These are phyloP conservation scores for Gymnoscelis rufifasciata DNA, from an alignment of 2,888 invertebrate genomes.

Conservation along the genomic window DNA sequence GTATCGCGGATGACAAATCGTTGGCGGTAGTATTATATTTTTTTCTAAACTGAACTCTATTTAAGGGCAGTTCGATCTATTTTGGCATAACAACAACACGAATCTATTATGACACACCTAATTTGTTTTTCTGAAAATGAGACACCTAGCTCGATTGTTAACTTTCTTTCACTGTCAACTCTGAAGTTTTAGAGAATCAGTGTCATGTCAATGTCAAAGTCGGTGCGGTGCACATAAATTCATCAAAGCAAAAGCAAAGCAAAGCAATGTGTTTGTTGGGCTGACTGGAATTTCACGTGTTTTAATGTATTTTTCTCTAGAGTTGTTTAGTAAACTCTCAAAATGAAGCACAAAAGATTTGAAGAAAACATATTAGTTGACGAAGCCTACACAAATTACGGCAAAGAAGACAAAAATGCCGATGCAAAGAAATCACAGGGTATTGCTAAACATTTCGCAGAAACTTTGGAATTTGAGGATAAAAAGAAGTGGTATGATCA, in stretches of 20 bases:
- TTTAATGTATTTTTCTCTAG: slow-evolving; percentile 21
- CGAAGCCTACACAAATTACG: slow-evolving; percentile 70
- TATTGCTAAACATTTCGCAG: slow-evolving; percentile 70
- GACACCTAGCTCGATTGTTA: background rate
- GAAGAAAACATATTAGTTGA: slow-evolving; percentile 73
- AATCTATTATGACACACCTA: slow-evolving; percentile 8
- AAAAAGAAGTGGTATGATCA: slow-evolving; percentile 83
- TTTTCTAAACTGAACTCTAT: slow-evolving; percentile 1
- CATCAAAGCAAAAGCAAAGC: too few relatives aligned
- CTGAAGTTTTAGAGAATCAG: background rate
- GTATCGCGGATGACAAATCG: slow-evolving; percentile 5
- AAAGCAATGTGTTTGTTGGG: background rate
- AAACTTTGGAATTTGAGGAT: slow-evolving; percentile 71
- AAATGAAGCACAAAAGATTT: slow-evolving; percentile 74
- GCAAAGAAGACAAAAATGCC: slow-evolving; percentile 63
- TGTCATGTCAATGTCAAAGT: slow-evolving; percentile 27
- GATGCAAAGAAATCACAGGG: slow-evolving; percentile 66
- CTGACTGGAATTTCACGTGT: slow-evolving; percentile 42
- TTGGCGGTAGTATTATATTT: background rate
- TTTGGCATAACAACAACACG: background rate
- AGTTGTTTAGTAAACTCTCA: slow-evolving; percentile 26
- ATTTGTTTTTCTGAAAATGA: background rate
- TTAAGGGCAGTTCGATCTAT: background rate
- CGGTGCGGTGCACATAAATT: too few relatives aligned
- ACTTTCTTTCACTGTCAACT: slow-evolving; percentile 5